Conservation (phyloP, 2,888 invertebrate genomes). For the Caenorhabditis wallacei region DNA sequence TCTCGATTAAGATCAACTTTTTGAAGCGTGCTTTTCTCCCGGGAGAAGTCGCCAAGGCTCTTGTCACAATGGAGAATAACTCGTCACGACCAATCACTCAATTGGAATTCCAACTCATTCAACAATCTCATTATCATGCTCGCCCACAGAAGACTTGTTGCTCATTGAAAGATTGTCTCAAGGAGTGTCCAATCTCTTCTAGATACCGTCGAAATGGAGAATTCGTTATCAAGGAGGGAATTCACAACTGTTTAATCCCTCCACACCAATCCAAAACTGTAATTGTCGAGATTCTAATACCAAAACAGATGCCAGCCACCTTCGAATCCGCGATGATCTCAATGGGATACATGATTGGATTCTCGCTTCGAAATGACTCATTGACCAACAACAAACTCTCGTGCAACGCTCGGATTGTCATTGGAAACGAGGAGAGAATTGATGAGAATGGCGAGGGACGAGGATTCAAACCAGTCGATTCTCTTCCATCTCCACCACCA, state of each 20-base stretch:
- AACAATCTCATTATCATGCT: slow-evolving; percentile 40
- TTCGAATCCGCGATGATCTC: slow-evolving; percentile 42
- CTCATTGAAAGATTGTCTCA: not conserved
- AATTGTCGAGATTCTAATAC: slow-evolving; percentile 1
- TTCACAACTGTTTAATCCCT: not conserved
- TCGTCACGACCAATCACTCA: slow-evolving; percentile 19
- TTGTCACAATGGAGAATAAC: slow-evolving; percentile 23
- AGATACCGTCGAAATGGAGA: slow-evolving; percentile 2
- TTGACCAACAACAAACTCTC: slow-evolving; percentile 17
- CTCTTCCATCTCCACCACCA: slow-evolving; percentile 12
- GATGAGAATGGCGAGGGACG: not conserved
- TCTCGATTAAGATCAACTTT: slow-evolving; percentile 5
- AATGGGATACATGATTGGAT: slow-evolving; percentile 30
- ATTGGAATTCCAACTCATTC: slow-evolving; percentile 29
- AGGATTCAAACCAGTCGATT: not conserved
- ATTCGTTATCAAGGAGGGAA: not conserved
- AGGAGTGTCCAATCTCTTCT: slow-evolving; percentile 1
- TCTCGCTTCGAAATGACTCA: slow-evolving; percentile 10
- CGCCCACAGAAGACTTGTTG: slow-evolving; percentile 1
- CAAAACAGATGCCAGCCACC: not conserved
- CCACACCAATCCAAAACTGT: slow-evolving; percentile 1
- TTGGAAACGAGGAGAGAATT: slow-evolving; percentile 24
- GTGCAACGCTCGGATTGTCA: slow-evolving; percentile 20
- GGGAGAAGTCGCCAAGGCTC: slow-evolving; percentile 15
- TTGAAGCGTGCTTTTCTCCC: slow-evolving; percentile 15